phyloP scores from a whole-genome alignment of 2,797 vertebrate genomes.

The Micromesistius poutassou region DNA sequence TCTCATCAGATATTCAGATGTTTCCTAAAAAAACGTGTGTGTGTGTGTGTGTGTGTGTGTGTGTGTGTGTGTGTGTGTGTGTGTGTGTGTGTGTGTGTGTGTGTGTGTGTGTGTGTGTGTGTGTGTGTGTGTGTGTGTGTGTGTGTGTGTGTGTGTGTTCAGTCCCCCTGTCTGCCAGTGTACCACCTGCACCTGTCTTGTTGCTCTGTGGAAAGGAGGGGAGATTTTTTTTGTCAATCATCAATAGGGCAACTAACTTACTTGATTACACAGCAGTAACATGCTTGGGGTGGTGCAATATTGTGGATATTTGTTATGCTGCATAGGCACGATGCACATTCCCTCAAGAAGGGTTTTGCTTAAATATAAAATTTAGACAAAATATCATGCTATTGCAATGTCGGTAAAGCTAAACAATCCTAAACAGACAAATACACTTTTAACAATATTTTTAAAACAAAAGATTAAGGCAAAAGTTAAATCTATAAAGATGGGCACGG shows the following conservation, averaged over 20 bases:
- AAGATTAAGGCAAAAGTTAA: background rate
- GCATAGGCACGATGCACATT: too few species aligned
- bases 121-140: slow-evolving; percentile 1
- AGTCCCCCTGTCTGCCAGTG: slow-evolving; percentile 56
- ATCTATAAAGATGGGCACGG: background rate
- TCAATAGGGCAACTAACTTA: background rate
- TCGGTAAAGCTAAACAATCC: too few species aligned
- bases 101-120: slow-evolving; percentile 20
- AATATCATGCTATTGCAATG: too few species aligned
- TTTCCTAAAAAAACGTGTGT: background rate
- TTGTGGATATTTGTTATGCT: background rate
- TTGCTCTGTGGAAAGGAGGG: slow-evolving; percentile 65
- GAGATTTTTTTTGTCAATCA: background rate
- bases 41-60: background rate
- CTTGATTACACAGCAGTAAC: background rate
- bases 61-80: slow-evolving; percentile 1
- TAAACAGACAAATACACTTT: too few species aligned
- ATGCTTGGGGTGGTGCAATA: background rate
- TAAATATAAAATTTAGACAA: too few species aligned
- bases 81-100: background rate
- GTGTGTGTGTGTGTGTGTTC: slow-evolving; percentile 36
- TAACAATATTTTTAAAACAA: too few species aligned
- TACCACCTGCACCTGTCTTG: slow-evolving; percentile 54
- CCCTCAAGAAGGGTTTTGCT: too few species aligned
- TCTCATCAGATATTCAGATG: background rate